Evolutionary conservation across 1,140 invertebrate genomes (phyloP).

Genomic region (Chlorops oryzae): DNA sequence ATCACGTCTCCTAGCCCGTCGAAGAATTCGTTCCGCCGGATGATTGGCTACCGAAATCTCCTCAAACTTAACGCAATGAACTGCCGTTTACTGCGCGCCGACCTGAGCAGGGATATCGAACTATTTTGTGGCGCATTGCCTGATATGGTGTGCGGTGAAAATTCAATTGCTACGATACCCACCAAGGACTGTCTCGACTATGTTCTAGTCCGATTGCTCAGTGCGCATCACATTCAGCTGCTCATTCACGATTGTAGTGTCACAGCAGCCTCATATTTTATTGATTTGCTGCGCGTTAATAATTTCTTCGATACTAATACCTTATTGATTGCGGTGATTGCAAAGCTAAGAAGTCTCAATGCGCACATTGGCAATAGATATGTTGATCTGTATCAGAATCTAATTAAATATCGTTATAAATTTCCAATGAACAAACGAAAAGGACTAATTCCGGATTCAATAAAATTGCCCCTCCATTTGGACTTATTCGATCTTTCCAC

Average conservation of each 20-base stretch:
- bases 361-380: constrained; percentile 19
- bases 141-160: constrained; percentile 24
- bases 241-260: constrained; percentile 35
- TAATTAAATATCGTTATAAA: constrained; percentile 12
- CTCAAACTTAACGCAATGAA: constrained; percentile 34
- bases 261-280: constrained; percentile 28
- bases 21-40: constrained; percentile 36
- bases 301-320: constrained; percentile 34
- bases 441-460: constrained; percentile 17
- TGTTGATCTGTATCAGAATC: constrained; percentile 28
- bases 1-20: constrained; percentile 34
- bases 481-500: background rate
- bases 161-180: constrained; percentile 15
- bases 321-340: constrained; percentile 32
- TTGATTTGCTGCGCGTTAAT: constrained; percentile 28
- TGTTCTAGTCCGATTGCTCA: constrained; percentile 27
- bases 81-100: constrained; percentile 34
- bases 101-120: constrained; percentile 27
- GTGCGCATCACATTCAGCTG: constrained; percentile 25
- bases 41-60: constrained; percentile 32
- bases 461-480: constrained; percentile 18
- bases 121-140: constrained; percentile 31
- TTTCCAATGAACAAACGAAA: constrained; percentile 29
- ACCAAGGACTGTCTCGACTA: constrained; percentile 33
- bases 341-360: constrained; percentile 31